Conservation (phyloP, 2,113 vertebrate genomes). For the Sisor rabdophorus region DNA sequence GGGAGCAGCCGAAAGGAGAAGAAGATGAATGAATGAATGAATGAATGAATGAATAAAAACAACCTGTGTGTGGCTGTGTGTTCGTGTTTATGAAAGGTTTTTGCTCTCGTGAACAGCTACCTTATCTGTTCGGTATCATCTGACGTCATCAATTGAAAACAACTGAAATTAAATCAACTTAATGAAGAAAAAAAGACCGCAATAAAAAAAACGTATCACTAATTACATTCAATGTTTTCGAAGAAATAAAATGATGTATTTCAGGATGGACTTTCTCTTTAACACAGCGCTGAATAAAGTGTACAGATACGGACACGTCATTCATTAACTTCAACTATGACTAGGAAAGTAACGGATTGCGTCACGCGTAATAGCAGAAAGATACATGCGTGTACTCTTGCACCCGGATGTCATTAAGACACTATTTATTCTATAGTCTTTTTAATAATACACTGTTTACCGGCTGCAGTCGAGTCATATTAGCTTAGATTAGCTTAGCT, state of each 20-base stretch:
- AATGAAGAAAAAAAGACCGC: too few species aligned
- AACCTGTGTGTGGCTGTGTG: too few species aligned
- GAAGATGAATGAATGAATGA: too few species aligned
- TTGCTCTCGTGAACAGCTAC: too few species aligned
- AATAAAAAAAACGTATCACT: not conserved
- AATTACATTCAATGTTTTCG: not conserved
- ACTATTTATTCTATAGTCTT: too few species aligned
- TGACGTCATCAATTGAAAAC: too few species aligned
- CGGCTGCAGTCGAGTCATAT: not conserved
- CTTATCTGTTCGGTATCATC: too few species aligned
- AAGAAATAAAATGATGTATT: not conserved
- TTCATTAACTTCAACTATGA: constrained; percentile 14
- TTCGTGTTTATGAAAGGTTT: too few species aligned
- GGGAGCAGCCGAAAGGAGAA: too few species aligned
- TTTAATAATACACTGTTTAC: not conserved
- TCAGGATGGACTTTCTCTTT: not conserved
- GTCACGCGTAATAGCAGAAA: not conserved
- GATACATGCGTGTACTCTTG: not conserved
- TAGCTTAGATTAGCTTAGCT: constrained; percentile 23
- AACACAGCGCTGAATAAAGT: not conserved
- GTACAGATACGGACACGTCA: constrained; percentile 68
- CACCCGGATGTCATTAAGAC: not conserved
- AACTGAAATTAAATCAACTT: too few species aligned
- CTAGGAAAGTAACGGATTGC: too few species aligned
- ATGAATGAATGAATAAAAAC: too few species aligned